Conservation (phyloP, 2,888 invertebrate genomes). For the Acanthosepion esculentum region DNA sequence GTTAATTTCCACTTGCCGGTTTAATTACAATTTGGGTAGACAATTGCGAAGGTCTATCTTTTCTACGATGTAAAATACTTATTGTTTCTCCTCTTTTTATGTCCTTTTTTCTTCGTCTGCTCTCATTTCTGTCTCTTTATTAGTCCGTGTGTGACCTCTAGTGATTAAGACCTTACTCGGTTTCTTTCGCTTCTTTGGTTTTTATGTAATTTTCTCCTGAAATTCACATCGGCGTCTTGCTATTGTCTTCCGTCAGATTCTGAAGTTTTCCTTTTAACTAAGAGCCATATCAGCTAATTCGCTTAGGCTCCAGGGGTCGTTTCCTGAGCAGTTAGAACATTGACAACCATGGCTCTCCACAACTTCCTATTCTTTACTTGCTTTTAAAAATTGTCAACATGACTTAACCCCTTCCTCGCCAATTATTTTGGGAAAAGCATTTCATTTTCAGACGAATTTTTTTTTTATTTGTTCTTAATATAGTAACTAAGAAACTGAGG, state of each 20-base stretch:
- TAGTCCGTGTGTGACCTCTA: not conserved
- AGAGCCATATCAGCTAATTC: too few relatives aligned
- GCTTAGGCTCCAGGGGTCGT: not conserved
- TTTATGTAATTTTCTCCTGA: constrained; percentile 10
- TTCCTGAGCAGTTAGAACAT: not conserved
- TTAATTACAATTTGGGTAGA: constrained; percentile 33
- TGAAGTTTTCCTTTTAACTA: not conserved
- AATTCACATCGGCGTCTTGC: not conserved
- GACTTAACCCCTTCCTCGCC: too few relatives aligned
- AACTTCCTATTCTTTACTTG: too few relatives aligned
- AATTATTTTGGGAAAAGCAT: too few relatives aligned
- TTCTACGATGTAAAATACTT: not conserved
- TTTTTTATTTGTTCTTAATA: too few relatives aligned
- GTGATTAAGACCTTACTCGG: not conserved
- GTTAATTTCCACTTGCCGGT: constrained; percentile 11
- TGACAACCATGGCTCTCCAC: not conserved
- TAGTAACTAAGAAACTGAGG: too few relatives aligned
- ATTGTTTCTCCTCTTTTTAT: not conserved
- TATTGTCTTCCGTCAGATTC: constrained; percentile 13
- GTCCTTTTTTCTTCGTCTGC: not conserved
- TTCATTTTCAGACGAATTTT: too few relatives aligned
- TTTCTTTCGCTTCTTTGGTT: constrained; percentile 15
- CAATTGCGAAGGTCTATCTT: constrained; percentile 33
- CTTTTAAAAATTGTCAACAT: too few relatives aligned
- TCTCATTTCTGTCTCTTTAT: not conserved